phyloP scores from a whole-genome alignment of 2,797 vertebrate genomes.

The Paratrypauchen microcephalus region DNA sequence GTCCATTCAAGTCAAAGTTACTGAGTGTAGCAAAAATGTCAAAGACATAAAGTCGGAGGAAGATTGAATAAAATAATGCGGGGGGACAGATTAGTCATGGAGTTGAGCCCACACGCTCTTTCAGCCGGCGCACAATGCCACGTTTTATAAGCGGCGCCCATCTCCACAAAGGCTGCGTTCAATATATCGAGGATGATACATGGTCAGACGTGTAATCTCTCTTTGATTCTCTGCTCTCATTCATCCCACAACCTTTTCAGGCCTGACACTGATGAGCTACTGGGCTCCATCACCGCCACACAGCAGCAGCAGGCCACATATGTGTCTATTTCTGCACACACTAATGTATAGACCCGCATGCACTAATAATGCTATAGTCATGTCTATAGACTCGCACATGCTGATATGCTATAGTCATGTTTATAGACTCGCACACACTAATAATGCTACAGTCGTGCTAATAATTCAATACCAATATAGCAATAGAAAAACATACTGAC shows the following conservation, averaged over 20 bases:
- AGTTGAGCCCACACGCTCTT: slow-evolving; percentile 97
- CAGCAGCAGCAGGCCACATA: slow-evolving; percentile 23
- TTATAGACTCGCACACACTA: no score
- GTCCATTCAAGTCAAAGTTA: slow-evolving; percentile 99
- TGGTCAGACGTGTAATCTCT: slow-evolving; percentile 99
- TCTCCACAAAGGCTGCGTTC: slow-evolving; percentile 98
- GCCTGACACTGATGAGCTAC: slow-evolving; percentile 96
- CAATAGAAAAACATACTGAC: background rate
- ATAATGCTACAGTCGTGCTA: no score
- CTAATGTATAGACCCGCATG: background rate
- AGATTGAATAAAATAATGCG: slow-evolving; percentile 99
- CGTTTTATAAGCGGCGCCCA: slow-evolving; percentile 96
- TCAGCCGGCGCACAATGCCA: slow-evolving; percentile 94
- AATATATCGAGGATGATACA: slow-evolving; percentile 99
- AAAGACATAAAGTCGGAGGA: slow-evolving; percentile 99
- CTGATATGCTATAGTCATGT: no score
- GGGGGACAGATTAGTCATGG: slow-evolving; percentile 99
- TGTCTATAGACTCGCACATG: background rate
- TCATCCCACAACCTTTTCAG: slow-evolving; percentile 97
- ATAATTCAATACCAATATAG: background rate
- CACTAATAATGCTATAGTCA: background rate
- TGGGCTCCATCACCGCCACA: slow-evolving; percentile 76
- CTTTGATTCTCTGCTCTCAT: slow-evolving; percentile 97
- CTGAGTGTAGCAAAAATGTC: slow-evolving; percentile 99
- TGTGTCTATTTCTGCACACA: slow-evolving; percentile 35